Evolutionary conservation across 2,888 invertebrate genomes (phyloP), one percentile per base, ranked within the genome.

Genomic region (Onthophagus sagittarius): DNA sequence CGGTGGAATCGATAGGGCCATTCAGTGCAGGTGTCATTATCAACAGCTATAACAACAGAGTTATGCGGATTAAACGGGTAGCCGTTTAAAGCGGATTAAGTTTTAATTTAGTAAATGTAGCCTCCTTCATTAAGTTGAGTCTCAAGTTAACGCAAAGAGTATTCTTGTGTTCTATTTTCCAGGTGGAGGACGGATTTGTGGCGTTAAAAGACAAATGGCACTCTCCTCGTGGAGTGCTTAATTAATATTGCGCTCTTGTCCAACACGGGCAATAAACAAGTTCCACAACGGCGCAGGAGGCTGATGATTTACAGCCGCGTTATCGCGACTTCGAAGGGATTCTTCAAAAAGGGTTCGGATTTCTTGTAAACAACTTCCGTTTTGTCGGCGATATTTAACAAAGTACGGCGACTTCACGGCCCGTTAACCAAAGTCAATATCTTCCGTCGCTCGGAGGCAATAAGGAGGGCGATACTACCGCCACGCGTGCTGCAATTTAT

Each of bases 201-300:
- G 13, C n/a, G 14, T 14, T 2, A 14, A 15, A n/a, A 53, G 83
- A 84, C 79, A 82, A 79, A 84, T 82, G 77, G 77, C 77, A 76
- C 63, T 75, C 70, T 75, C 67, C 75, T 76, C 77, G 82, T 81
- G 82, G 83, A 84, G 83, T 82, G 79, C 77, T 82, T 82, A 82
- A 83, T 83, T 83, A 83, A 83, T 83, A 82, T 82, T 80, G 79
- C 80, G 79, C 80, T 81, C 81, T 81, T 82, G 81, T 83, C 80
- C 80, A 79, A 78, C 79, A 79, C 77, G 71, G 76, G 80, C 78
- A 81, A 83, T 83, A 82, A 83, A 83, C 82, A 82, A 82, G 80
- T 81, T 81, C 80, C 82, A 82, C 81, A 81, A 81, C 80, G 78
- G 75, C 78, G 77, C 74, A 75, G 76, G 39, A 53, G 39, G 39